These are phyloP conservation scores for Aviceda subcristata DNA, from an alignment of 2,113 vertebrate genomes.

Conservation along the genomic window DNA sequence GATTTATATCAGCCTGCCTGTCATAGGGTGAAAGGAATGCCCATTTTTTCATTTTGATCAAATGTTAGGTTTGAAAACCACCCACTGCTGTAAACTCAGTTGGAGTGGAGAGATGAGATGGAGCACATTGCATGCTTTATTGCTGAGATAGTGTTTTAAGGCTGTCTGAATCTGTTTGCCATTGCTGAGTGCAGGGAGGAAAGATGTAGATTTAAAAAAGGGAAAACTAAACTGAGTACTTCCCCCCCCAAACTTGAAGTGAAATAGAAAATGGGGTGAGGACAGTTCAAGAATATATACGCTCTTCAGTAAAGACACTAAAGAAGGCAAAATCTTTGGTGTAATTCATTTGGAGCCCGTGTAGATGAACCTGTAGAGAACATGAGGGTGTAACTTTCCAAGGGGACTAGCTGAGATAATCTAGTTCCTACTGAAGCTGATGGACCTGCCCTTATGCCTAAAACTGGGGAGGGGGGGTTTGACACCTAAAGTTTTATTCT, in stretches of 20 bases:
- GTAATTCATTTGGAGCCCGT: neutral
- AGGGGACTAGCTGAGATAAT: neutral
- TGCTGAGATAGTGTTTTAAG: conserved; percentile 50
- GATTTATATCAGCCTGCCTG: conserved; percentile 75
- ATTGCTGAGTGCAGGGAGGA: neutral
- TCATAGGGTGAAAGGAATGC: conserved; percentile 74
- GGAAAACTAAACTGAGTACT: neutral
- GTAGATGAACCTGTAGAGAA: neutral
- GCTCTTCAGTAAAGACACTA: neutral
- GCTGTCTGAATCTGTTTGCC: conserved; percentile 46
- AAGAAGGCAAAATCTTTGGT: neutral
- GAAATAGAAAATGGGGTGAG: neutral
- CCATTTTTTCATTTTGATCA: conserved; percentile 74
- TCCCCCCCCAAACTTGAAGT: neutral
- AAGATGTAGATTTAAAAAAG: neutral
- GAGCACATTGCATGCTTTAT: conserved; percentile 73
- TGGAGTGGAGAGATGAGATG: conserved; percentile 60
- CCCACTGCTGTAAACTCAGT: conserved; percentile 69
- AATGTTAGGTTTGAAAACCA: conserved; percentile 73
- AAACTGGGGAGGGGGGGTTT: neutral
- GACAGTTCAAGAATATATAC: neutral
- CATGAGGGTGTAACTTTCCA: neutral
- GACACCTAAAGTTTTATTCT: neutral
- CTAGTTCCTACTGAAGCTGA: neutral
- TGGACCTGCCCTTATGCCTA: neutral